These are phyloP conservation scores for Gymnothorax javanicus DNA, from an alignment of 2,797 vertebrate genomes.

Conservation along the genomic window DNA sequence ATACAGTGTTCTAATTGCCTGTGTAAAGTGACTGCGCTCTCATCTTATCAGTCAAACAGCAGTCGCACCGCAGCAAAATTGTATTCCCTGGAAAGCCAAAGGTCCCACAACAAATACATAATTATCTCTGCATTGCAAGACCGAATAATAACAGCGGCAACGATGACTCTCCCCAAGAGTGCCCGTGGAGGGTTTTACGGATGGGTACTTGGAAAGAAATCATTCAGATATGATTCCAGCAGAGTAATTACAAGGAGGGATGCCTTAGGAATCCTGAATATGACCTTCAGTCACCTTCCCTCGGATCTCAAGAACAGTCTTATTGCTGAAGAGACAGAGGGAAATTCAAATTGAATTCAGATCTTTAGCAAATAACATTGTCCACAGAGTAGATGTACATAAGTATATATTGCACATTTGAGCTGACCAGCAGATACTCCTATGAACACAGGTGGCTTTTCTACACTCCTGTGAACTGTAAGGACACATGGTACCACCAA, in stretches of 20 bases:
- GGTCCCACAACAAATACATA: constrained; percentile 5
- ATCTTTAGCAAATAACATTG: neutral
- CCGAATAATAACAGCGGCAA: neutral
- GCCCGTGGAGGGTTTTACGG: neutral
- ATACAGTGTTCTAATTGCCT: neutral
- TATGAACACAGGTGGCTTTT: neutral
- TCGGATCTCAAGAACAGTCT: neutral
- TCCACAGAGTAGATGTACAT: neutral
- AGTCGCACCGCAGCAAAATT: neutral
- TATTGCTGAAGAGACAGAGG: neutral
- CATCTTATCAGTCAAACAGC: constrained; percentile 23
- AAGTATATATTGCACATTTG: neutral
- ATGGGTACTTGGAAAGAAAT: neutral
- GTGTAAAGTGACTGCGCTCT: too few species aligned
- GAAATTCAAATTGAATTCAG: neutral
- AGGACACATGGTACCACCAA: neutral
- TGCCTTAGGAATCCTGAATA: neutral
- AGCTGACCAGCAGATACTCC: neutral
- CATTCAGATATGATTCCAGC: neutral
- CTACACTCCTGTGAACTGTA: neutral
- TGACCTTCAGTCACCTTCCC: constrained; percentile 7
- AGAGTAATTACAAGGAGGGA: neutral
- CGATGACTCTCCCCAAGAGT: neutral
- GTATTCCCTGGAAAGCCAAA: neutral
- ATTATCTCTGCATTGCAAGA: constrained; percentile 13